Conservation (phyloP, 2,797 vertebrate genomes). For the Nannoperca obscura region DNA sequence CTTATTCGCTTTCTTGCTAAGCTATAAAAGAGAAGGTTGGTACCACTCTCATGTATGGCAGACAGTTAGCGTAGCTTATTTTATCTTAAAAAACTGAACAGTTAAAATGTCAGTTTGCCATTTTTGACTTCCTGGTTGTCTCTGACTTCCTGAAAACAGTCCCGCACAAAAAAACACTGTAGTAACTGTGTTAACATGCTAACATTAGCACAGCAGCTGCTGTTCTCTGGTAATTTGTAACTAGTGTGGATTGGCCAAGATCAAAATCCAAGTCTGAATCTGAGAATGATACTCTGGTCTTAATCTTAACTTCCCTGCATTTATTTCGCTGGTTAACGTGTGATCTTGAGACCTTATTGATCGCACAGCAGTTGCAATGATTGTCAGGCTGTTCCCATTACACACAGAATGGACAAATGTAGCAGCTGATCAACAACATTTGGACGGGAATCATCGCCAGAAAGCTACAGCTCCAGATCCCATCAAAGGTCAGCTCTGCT, state of each 20-base stretch:
- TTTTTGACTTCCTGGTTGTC: neutral
- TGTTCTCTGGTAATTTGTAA: too few species aligned
- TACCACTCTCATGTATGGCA: too few species aligned
- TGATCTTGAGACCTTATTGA: neutral
- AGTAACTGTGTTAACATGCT: neutral
- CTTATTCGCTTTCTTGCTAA: too few species aligned
- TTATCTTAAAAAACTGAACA: too few species aligned
- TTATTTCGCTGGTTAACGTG: neutral
- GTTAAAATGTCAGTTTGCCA: neutral
- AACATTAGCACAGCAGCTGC: neutral
- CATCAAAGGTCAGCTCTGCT: constrained; percentile 40
- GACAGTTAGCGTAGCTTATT: neutral
- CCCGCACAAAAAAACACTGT: neutral
- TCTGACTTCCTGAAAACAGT: too few species aligned
- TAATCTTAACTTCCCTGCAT: too few species aligned
- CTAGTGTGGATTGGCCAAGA: neutral
- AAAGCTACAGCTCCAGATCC: neutral
- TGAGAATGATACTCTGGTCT: too few species aligned
- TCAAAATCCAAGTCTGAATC: neutral
- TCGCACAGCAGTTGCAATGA: neutral
- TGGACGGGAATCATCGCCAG: constrained; percentile 6
- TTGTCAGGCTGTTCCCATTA: neutral
- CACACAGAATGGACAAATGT: neutral
- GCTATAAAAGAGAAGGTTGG: too few species aligned
- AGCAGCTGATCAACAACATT: constrained; percentile 19